Conservation (phyloP, 2,888 invertebrate species). For the Parthenolecanium corni region DNA sequence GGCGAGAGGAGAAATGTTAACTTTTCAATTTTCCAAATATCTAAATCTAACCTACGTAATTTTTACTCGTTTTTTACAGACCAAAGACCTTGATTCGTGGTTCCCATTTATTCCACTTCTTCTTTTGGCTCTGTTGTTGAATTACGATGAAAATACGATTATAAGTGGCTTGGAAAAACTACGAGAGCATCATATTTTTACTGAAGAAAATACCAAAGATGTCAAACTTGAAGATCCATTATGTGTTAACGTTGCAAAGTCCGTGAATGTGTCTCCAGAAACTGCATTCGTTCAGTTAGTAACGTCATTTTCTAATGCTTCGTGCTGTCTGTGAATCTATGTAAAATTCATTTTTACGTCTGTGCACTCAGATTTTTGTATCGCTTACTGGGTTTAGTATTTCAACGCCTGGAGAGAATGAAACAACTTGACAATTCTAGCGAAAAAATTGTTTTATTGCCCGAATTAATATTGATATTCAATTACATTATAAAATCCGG, state of each 20-base stretch:
- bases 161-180: not conserved
- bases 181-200: constrained; percentile 7
- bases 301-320: not conserved
- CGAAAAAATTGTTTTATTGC: constrained; percentile 9
- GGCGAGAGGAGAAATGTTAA: no score
- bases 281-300: constrained; percentile 17
- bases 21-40: no score
- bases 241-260: constrained; percentile 1
- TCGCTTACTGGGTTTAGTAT: constrained; percentile 22
- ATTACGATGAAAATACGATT: constrained; percentile 3
- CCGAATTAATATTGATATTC: constrained; percentile 29
- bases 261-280: constrained; percentile 1
- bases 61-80: not conserved
- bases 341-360: not conserved
- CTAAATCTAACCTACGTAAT: no score
- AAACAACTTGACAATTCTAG: constrained; percentile 15
- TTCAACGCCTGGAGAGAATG: constrained; percentile 14
- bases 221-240: constrained; percentile 4
- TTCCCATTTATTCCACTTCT: constrained; percentile 5
- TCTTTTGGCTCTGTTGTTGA: not conserved
- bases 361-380: constrained; percentile 26
- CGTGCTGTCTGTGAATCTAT: not conserved
- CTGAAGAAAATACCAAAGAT: not conserved
- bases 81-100: not conserved
- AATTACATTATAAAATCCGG: constrained; percentile 29